These are phyloP conservation scores for Phrynosoma blainvillii DNA, from an alignment of 2,113 vertebrate genomes.

Conservation along the genomic window DNA sequence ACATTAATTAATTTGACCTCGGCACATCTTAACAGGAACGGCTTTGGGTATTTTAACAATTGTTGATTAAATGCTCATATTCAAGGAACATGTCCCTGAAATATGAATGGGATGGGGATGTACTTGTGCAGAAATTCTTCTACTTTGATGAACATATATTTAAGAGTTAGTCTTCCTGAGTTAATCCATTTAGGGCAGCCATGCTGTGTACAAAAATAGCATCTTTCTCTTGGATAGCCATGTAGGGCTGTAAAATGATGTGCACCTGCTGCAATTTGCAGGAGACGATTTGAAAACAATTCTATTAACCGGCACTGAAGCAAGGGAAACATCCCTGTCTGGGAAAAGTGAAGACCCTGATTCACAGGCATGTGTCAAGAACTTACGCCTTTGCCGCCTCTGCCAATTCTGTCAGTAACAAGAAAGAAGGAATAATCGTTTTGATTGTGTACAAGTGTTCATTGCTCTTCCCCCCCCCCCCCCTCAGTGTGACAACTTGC, in stretches of 20 bases:
- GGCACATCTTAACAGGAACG: constrained; percentile 38
- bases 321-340: constrained; percentile 37
- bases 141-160: constrained; percentile 40
- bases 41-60: constrained; percentile 23
- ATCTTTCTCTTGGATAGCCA: constrained; percentile 54
- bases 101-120: constrained; percentile 40
- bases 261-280: constrained; percentile 53
- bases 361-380: neutral
- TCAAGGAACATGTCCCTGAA: constrained; percentile 39
- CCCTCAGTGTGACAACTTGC: neutral
- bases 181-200: constrained; percentile 53
- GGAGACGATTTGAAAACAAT: constrained; percentile 49
- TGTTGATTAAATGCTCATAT: constrained; percentile 50
- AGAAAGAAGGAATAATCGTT: constrained; percentile 16
- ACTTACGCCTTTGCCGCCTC: neutral
- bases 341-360: neutral
- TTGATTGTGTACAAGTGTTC: constrained; percentile 11
- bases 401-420: constrained; percentile 13
- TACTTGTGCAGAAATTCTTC: constrained; percentile 30
- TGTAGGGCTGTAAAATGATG: constrained; percentile 62
- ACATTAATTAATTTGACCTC: constrained; percentile 50
- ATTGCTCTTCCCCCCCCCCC: neutral
- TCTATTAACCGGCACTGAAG: constrained; percentile 45
- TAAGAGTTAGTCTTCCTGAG: constrained; percentile 57
- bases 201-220: constrained; percentile 58